phyloP scores from a whole-genome alignment of 2,888 invertebrate species.

The Tricholauxania praeusta region DNA sequence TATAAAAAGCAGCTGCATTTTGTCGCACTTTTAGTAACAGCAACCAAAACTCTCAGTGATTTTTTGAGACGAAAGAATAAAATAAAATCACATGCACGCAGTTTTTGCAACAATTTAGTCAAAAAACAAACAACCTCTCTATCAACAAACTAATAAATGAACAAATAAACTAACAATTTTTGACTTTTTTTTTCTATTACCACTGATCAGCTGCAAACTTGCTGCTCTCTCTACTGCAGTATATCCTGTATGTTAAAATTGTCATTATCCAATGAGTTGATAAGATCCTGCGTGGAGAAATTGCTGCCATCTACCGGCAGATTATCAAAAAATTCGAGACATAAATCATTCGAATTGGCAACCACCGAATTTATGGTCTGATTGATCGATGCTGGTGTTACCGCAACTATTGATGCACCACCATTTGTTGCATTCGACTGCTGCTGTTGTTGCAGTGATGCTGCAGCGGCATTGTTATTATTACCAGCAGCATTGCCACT shows the following conservation, averaged over 20 bases:
- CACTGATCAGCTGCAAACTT: background rate
- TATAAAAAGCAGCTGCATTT: constrained; percentile 9
- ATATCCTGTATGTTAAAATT: constrained; percentile 78
- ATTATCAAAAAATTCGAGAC: constrained; percentile 87
- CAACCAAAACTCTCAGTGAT: background rate
- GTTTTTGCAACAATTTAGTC: constrained; percentile 3
- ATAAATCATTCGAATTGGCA: constrained; percentile 74
- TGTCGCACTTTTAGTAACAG: background rate
- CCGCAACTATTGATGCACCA: constrained; percentile 32
- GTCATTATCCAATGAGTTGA: constrained; percentile 85
- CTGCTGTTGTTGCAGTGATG: constrained; percentile 46
- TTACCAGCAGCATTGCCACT: constrained; percentile 42
- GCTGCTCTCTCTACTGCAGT: constrained; percentile 66
- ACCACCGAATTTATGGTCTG: constrained; percentile 67
- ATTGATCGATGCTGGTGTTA: constrained; percentile 59
- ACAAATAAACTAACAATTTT: background rate
- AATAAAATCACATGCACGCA: constrained; percentile 13
- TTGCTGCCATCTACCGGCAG: constrained; percentile 82
- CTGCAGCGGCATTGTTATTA: constrained; percentile 38
- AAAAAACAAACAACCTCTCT: background rate
- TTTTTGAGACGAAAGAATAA: background rate
- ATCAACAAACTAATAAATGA: background rate
- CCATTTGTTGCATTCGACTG: constrained; percentile 44
- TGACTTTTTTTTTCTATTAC: background rate
- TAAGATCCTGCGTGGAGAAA: constrained; percentile 84